A percentile compares a stretch with the other conserved stretches of the same genome.
Evolutionary conservation across 2,113 vertebrate genomes (phyloP).

Genomic region (Mola mola): DNA sequence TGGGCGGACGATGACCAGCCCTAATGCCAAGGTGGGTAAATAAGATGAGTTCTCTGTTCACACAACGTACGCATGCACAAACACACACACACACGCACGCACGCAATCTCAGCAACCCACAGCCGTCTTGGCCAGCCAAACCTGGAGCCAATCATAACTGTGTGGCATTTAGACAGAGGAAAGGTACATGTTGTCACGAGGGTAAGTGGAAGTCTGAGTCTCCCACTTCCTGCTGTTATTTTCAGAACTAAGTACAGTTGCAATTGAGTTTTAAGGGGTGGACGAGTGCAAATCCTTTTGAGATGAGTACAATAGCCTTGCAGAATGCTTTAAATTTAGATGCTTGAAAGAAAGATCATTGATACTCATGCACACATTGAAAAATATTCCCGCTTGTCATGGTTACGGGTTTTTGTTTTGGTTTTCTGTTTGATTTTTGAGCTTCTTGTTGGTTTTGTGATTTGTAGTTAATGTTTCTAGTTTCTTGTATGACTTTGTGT

Average conservation of each 20-base stretch:
- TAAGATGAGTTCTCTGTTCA: constrained; percentile 91
- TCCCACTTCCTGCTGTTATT: constrained; percentile 34
- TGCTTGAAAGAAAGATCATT: no score
- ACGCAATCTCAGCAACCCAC: constrained; percentile 71
- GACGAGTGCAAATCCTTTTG: neutral
- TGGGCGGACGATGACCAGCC: constrained; percentile 85
- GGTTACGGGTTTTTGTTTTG: no score
- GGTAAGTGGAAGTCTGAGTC: constrained; percentile 56
- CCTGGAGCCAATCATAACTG: constrained; percentile 88
- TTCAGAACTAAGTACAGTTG: no score
- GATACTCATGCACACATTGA: no score
- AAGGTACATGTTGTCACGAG: constrained; percentile 56
- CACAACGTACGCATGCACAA: constrained; percentile 61
- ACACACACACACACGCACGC: constrained; percentile 39
- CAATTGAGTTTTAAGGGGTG: constrained; percentile 14
- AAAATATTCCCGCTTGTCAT: no score
- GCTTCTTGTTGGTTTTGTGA: no score
- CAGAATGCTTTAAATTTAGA: no score
- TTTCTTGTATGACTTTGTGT: no score
- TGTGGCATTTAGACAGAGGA: constrained; percentile 91
- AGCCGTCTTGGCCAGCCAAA: constrained; percentile 85
- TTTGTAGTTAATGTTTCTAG: no score
- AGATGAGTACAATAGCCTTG: no score
- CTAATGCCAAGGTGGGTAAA: constrained; percentile 94
- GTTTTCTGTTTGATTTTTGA: no score